phyloP scores from a whole-genome alignment of 2,113 vertebrate genomes.

The Pedionomus torquatus region DNA sequence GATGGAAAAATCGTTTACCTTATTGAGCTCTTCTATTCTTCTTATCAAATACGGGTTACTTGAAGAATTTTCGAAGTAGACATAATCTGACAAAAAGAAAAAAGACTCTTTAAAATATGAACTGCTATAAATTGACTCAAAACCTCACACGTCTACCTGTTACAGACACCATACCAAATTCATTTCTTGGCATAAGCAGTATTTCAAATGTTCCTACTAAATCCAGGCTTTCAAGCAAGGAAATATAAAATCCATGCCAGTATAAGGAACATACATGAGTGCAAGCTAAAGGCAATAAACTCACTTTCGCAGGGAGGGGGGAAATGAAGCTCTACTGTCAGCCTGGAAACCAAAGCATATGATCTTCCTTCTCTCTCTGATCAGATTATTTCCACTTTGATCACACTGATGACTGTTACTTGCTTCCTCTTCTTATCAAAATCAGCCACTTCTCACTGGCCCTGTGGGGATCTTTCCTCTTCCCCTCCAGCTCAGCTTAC shows the following conservation, averaged over 20 bases:
- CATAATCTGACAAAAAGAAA: slow-evolving; percentile 86
- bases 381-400: background rate
- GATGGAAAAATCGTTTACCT: slow-evolving; percentile 73
- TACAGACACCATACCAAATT: background rate
- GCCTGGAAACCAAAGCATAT: background rate
- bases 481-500: background rate
- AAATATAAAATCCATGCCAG: background rate
- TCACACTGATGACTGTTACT: background rate
- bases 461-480: background rate
- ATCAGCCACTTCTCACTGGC: background rate
- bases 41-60: slow-evolving; percentile 98
- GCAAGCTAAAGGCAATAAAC: background rate
- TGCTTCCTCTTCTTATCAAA: background rate
- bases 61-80: slow-evolving; percentile 99
- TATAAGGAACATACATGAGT: background rate
- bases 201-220: background rate
- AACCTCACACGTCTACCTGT: background rate
- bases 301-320: background rate
- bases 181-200: background rate
- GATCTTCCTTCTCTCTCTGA: background rate
- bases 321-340: background rate
- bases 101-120: background rate
- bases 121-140: background rate
- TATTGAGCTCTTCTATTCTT: slow-evolving; percentile 98
- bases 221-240: background rate